A percentile compares a stretch with the other conserved stretches of the same genome.
Evolutionary conservation across 2,113 vertebrate species (phyloP).

Genomic region (Pica pica): DNA sequence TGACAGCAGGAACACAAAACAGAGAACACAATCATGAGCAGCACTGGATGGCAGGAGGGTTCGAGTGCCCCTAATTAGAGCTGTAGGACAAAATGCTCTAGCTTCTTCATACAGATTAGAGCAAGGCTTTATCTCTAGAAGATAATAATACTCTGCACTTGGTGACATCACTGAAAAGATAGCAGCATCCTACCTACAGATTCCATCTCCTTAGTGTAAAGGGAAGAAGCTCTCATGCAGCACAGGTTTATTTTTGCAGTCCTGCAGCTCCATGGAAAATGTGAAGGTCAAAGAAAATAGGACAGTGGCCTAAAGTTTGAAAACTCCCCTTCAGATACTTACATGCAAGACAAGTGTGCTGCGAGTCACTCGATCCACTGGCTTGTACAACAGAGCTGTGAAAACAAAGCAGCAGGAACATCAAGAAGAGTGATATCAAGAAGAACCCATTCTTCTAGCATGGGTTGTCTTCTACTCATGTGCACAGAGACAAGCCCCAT

Average conservation of each 20-base stretch:
- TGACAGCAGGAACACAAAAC: slow-evolving; percentile 25
- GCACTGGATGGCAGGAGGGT: not conserved
- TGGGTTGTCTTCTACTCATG: not conserved
- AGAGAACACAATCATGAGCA: not conserved
- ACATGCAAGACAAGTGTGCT: slow-evolving; percentile 96
- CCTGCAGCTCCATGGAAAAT: not conserved
- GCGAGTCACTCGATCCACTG: slow-evolving; percentile 95
- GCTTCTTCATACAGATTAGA: not conserved
- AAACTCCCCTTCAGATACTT: slow-evolving; percentile 65
- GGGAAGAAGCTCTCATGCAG: not conserved
- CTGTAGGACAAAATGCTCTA: not conserved
- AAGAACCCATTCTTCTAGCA: not conserved
- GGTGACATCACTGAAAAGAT: not conserved
- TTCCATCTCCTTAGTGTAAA: not conserved
- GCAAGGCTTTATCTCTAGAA: not conserved
- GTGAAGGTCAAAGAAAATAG: not conserved
- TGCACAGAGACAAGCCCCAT: not conserved
- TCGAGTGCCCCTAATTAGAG: not conserved
- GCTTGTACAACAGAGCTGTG: slow-evolving; percentile 92
- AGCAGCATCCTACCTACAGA: not conserved
- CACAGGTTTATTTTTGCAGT: not conserved
- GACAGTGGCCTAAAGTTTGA: not conserved
- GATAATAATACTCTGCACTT: not conserved
- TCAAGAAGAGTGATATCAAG: not conserved
- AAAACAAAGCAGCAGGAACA: not conserved